Evolutionary conservation across 2,888 invertebrate species (phyloP).

Genomic region (Nipponacmea schrenckii): DNA sequence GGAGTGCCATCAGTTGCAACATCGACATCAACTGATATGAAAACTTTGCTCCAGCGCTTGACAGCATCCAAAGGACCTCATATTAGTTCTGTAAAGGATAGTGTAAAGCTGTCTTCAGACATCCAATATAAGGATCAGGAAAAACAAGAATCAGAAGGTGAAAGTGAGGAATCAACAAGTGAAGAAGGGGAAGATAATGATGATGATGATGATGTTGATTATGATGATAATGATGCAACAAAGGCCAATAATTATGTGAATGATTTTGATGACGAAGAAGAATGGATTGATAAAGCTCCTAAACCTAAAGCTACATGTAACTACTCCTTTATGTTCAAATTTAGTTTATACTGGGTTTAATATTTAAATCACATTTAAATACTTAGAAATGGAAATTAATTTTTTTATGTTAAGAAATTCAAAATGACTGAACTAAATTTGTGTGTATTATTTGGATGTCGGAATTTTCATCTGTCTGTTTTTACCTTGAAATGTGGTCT

Average conservation of each 20-base stretch:
- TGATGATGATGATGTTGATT: constrained; percentile 29
- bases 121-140: constrained; percentile 14
- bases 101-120: constrained; percentile 6
- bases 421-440: too few relatives aligned
- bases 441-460: too few relatives aligned
- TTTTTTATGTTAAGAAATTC: too few relatives aligned
- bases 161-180: constrained; percentile 27
- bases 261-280: constrained; percentile 55
- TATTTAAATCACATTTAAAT: too few relatives aligned
- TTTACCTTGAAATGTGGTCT: too few relatives aligned
- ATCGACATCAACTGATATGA: constrained; percentile 27
- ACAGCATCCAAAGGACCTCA: constrained; percentile 21
- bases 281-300: constrained; percentile 44
- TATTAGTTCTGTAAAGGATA: background rate
- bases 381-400: too few relatives aligned
- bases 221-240: constrained; percentile 29
- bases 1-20: constrained; percentile 11
- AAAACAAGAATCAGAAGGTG: constrained; percentile 17
- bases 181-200: constrained; percentile 23
- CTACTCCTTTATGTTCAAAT: background rate
- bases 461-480: too few relatives aligned
- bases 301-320: constrained; percentile 22
- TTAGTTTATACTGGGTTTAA: background rate
- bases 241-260: constrained; percentile 8
- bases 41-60: constrained; percentile 28